phyloP scores from a whole-genome alignment of 2,113 vertebrate species.

The Tringa solitaria region DNA sequence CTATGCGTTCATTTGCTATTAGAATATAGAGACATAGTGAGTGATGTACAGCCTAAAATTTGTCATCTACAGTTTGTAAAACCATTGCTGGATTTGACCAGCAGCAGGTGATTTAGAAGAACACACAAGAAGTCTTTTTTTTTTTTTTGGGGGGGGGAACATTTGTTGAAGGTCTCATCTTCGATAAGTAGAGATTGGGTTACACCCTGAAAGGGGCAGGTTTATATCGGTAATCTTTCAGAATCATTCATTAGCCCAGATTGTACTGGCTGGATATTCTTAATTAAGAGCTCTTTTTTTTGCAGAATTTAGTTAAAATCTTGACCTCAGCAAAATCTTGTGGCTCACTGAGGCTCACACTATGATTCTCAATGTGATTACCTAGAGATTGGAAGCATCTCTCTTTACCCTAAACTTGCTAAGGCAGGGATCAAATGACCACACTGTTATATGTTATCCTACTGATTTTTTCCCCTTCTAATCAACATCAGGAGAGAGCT shows the following conservation, averaged over 20 bases:
- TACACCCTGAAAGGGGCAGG: neutral
- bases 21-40: neutral
- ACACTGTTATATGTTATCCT: neutral
- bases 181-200: neutral
- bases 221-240: neutral
- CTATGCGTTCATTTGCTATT: neutral
- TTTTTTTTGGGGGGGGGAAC: neutral
- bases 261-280: neutral
- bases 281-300: neutral
- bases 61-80: neutral
- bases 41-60: neutral
- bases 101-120: neutral
- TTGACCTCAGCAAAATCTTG: neutral
- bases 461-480: neutral
- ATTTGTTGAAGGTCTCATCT: neutral
- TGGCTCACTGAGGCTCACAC: too few relatives aligned
- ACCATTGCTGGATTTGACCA: neutral
- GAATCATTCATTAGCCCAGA: neutral
- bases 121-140: neutral
- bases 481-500: neutral
- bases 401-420: neutral
- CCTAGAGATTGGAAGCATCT: neutral
- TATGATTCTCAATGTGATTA: neutral
- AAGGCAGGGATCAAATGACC: neutral
- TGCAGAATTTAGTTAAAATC: neutral